These are phyloP conservation scores for Leucosticte australis DNA, from an alignment of 2,113 vertebrate genomes.

Conservation along the genomic window DNA sequence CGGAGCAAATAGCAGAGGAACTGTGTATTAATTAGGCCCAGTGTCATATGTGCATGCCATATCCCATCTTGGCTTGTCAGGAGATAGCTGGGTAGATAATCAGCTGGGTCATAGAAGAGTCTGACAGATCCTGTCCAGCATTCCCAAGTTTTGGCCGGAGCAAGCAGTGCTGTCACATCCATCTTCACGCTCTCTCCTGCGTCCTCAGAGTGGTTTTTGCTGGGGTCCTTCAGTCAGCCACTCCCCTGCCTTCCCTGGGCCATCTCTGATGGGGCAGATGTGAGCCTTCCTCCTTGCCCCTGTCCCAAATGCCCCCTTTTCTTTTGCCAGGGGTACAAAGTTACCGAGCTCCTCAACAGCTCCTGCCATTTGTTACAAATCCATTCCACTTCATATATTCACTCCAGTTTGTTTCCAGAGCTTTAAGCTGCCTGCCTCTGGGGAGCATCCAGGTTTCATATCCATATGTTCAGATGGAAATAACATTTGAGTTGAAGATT, in stretches of 20 bases:
- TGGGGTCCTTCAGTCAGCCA: not conserved
- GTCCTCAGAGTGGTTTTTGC: rapidly evolving
- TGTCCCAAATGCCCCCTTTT: not conserved
- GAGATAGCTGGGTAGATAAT: not conserved
- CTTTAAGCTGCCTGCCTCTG: not conserved
- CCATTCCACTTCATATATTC: not conserved
- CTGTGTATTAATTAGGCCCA: not conserved
- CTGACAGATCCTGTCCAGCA: not conserved
- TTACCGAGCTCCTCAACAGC: rapidly evolving
- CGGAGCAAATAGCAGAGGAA: not conserved
- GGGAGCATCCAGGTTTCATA: not conserved
- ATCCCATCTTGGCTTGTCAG: not conserved
- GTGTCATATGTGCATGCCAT: rapidly evolving
- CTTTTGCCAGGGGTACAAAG: not conserved
- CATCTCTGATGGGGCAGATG: rapidly evolving
- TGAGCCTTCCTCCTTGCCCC: not conserved
- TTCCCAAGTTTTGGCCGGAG: not conserved
- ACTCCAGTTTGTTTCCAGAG: not conserved
- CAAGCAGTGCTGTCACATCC: rapidly evolving
- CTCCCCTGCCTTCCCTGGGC: not conserved
- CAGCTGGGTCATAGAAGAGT: not conserved
- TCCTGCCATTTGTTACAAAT: not conserved
- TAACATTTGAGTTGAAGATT: constrained; percentile 34
- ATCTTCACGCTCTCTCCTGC: rapidly evolving
- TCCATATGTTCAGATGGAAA: constrained; percentile 40